Evolutionary conservation across 30 jellyfish, hydroid and myxozoan species (phyloP), one percentile per base, ranked within the genome.

Genomic region (Pseudorhiza aurosa): DNA sequence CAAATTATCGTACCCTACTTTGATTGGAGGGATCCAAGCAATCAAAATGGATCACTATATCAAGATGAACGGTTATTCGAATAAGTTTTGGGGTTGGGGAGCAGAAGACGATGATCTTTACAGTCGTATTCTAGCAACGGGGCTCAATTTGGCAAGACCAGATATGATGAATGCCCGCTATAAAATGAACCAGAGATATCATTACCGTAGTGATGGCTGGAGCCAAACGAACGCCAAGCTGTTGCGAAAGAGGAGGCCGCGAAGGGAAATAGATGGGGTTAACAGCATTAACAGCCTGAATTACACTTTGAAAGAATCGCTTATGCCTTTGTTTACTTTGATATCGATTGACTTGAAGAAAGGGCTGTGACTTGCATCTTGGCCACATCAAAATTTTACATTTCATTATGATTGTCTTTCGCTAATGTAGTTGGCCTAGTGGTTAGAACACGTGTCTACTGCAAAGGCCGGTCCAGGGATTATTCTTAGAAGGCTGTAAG

Each of bases 31-130:
- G 24, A 31, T 68, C 26, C 45, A 45, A 21, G 82, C 82, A 0
- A 2, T 68, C 10, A 68, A 35, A 27, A 68, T 18, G 72, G 40
- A 43, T 2, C 28, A 68, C 26, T 68, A n/a, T 33, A 21, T 12
- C 6, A 28, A 42, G n/a, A 43, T 68, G 68, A 68, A 68, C 40
- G 82, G 82, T 0, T 36, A n/a, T 33, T 68, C 82, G 26, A 68
- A 68, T 43, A 68, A 7, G 6, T 68, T 68, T 32, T 68, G 82
- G 82, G 82, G 82, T 0, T 68, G 82, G 82, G 82, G 82, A 2
- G 82, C 68, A 2, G 82, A 68, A 68, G 82, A 68, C 6, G 82
- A 68, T 26, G 30, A 39, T 24, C n/a, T 68, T 8, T 68, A 3
- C 24, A 21, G 18, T 4, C 15, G 82, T 9, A 15, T 37, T 2